Evolutionary conservation across 64 coral and sea anemone species (phyloP).

Genomic region (Porites lutea): DNA sequence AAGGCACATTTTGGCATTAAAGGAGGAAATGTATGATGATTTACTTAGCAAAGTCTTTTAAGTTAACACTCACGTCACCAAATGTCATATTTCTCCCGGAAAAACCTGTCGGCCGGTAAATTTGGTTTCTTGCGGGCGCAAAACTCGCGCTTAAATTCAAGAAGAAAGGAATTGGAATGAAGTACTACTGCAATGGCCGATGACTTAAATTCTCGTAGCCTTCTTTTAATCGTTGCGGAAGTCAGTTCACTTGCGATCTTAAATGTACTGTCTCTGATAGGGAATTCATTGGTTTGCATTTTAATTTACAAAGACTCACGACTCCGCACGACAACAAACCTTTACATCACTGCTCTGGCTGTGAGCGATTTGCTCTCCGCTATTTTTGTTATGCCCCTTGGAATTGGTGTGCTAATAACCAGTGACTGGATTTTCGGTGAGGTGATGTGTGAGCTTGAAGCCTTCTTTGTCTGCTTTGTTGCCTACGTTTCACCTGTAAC

Average conservation of each 20-base stretch:
- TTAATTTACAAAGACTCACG: background rate
- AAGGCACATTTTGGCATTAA: too few species aligned
- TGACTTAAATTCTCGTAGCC: background rate
- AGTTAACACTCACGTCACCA: too few species aligned
- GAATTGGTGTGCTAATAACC: background rate
- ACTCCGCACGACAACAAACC: background rate
- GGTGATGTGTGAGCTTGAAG: background rate
- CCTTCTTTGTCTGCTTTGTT: background rate
- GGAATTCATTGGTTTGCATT: background rate
- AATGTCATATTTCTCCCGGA: too few species aligned
- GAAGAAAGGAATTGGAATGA: too few species aligned
- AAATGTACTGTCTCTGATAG: background rate
- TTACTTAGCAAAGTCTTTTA: too few species aligned
- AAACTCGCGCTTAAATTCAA: too few species aligned
- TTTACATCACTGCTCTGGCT: background rate
- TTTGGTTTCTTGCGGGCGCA: too few species aligned
- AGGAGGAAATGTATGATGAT: too few species aligned
- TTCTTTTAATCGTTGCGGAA: background rate
- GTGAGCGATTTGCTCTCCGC: conserved; percentile 7
- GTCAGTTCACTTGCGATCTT: background rate
- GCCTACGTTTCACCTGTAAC: background rate
- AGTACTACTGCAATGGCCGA: background rate
- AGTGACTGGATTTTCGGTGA: conserved; percentile 3
- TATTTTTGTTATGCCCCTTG: background rate
- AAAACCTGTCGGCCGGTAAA: too few species aligned